These are phyloP conservation scores for Megathymus violae DNA, from an alignment of 1,140 invertebrate species.

Conservation along the genomic window DNA sequence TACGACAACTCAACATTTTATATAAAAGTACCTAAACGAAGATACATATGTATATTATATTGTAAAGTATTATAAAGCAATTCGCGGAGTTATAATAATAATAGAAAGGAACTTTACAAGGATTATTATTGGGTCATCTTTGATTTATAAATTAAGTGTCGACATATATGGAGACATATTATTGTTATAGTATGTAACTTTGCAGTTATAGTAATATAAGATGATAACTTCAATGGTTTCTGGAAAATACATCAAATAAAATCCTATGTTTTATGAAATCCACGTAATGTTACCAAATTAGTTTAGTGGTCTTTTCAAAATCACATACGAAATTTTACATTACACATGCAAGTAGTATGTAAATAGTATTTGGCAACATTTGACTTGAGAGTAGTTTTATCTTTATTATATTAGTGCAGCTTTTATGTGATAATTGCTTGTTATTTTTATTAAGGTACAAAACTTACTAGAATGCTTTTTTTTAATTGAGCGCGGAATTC, in stretches of 20 bases:
- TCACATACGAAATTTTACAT: slow-evolving; percentile 4
- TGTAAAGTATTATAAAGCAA: no score
- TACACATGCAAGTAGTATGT: not conserved
- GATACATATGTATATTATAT: no score
- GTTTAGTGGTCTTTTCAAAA: slow-evolving; percentile 16
- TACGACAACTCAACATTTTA: no score
- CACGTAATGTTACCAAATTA: slow-evolving; percentile 10
- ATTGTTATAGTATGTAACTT: not conserved
- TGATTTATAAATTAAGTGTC: not conserved
- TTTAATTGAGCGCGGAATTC: no score
- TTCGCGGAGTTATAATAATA: not conserved
- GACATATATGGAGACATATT: no score
- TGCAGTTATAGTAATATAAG: slow-evolving; percentile 5
- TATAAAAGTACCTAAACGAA: no score
- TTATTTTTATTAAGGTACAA: not conserved
- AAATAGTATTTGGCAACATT: not conserved
- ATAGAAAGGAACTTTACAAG: not conserved
- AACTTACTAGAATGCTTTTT: no score
- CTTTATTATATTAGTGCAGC: no score
- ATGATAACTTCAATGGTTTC: not conserved
- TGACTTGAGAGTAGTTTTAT: not conserved
- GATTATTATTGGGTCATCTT: not conserved
- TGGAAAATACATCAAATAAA: slow-evolving; percentile 1
- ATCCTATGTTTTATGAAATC: slow-evolving; percentile 6
- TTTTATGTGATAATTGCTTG: no score